Conservation (phyloP, 2,888 invertebrate species). For the Sinodicranocentrus sp. region DNA sequence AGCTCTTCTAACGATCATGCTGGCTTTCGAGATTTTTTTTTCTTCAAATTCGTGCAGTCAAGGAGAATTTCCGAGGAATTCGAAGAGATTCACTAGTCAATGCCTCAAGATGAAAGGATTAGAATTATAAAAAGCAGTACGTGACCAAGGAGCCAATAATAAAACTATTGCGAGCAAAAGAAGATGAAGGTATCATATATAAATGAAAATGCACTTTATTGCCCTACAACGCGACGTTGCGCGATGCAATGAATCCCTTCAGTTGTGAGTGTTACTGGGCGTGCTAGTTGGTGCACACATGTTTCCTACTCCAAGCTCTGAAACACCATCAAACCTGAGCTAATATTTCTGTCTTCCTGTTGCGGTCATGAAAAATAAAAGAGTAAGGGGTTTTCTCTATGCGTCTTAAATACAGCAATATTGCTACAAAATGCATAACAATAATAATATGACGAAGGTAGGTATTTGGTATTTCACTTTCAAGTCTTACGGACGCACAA, state of each 20-base stretch:
- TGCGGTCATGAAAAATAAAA: constrained; percentile 30
- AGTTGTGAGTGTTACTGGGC: neutral
- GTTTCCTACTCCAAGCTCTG: too few relatives aligned
- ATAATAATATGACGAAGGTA: too few relatives aligned
- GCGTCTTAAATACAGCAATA: neutral
- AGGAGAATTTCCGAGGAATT: neutral
- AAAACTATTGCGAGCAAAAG: neutral
- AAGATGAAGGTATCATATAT: constrained; percentile 16
- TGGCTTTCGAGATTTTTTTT: neutral
- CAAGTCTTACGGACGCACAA: too few relatives aligned
- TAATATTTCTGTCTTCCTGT: constrained; percentile 33
- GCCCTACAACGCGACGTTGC: neutral
- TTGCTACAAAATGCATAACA: neutral
- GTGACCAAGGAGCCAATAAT: constrained; percentile 16
- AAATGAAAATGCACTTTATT: constrained; percentile 26
- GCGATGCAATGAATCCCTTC: neutral
- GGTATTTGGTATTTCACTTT: too few relatives aligned
- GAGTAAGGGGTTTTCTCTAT: constrained; percentile 6
- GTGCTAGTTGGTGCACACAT: too few relatives aligned
- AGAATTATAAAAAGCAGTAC: neutral
- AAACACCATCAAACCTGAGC: constrained; percentile 5
- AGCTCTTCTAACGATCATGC: neutral
- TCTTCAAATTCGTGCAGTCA: neutral
- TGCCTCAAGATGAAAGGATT: constrained; percentile 2
- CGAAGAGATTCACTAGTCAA: neutral